Conservation (phyloP, 2,888 invertebrate genomes). For the Drosophila paranaensis region DNA sequence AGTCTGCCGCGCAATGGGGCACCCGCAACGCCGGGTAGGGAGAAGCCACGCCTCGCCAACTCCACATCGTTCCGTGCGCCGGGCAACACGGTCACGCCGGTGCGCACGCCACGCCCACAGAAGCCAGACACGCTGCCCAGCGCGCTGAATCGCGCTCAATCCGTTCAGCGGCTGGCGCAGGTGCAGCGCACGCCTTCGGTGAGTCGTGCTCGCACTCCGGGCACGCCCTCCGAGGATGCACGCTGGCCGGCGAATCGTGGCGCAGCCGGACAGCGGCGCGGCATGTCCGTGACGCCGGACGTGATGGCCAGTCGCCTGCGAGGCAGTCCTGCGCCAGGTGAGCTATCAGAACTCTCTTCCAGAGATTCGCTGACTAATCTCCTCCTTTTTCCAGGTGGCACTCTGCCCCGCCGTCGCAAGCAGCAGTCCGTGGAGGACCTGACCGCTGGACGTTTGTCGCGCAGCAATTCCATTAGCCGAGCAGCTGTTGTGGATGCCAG, state of each 20-base stretch:
- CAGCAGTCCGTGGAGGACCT: slow-evolving; percentile 88
- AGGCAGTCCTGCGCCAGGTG: slow-evolving; percentile 70
- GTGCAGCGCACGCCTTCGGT: slow-evolving; percentile 85
- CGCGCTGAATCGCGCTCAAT: slow-evolving; percentile 84
- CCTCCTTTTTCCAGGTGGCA: slow-evolving; percentile 86
- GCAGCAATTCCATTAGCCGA: slow-evolving; percentile 85
- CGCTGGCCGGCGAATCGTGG: slow-evolving; percentile 87
- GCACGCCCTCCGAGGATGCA: slow-evolving; percentile 89
- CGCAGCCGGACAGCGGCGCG: slow-evolving; percentile 69
- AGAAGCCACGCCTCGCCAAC: slow-evolving; percentile 48
- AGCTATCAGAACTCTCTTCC: neutral
- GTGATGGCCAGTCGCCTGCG: slow-evolving; percentile 78
- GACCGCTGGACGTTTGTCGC: slow-evolving; percentile 82
- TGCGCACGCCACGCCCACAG: slow-evolving; percentile 82
- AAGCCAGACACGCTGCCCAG: slow-evolving; percentile 86
- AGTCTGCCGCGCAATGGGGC: slow-evolving; percentile 83
- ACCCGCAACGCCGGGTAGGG: slow-evolving; percentile 84
- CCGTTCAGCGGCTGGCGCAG: slow-evolving; percentile 79
- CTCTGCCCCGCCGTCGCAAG: slow-evolving; percentile 90
- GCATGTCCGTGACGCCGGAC: slow-evolving; percentile 82
- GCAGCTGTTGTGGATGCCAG: slow-evolving; percentile 82
- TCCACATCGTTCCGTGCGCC: slow-evolving; percentile 85
- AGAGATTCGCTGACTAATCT: too few species aligned
- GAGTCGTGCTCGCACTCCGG: slow-evolving; percentile 87
- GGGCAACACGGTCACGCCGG: slow-evolving; percentile 57